These are phyloP conservation scores for Psococerastis gibbosa DNA, from an alignment of 2,888 invertebrate genomes.

Conservation along the genomic window DNA sequence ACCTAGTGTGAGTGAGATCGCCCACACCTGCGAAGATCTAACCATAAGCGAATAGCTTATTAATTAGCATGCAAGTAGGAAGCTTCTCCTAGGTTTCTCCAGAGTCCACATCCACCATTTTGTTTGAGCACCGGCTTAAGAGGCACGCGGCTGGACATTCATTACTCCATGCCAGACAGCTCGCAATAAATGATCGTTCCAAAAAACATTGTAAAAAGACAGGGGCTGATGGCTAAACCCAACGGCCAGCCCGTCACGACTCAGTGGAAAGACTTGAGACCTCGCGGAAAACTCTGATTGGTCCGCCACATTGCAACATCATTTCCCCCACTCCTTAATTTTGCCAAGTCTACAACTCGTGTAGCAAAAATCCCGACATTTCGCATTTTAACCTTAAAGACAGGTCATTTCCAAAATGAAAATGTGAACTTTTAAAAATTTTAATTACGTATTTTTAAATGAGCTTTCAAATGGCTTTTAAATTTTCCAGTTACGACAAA, in stretches of 20 bases:
- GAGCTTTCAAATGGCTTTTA: not conserved
- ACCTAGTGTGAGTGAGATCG: too few species aligned
- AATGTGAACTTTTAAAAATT: not conserved
- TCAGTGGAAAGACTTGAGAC: constrained; percentile 1
- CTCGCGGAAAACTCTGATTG: constrained; percentile 9
- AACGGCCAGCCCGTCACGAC: not conserved
- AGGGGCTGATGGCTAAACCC: not conserved
- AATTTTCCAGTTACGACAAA: not conserved
- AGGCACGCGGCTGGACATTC: too few species aligned
- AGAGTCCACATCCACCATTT: too few species aligned
- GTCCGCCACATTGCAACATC: constrained; percentile 10
- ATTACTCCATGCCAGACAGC: too few species aligned
- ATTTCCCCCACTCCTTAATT: constrained; percentile 4
- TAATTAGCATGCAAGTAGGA: too few species aligned
- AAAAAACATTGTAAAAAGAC: not conserved
- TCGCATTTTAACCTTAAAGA: not conserved
- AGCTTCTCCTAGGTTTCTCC: too few species aligned
- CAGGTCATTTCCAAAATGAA: not conserved
- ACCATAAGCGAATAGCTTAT: too few species aligned
- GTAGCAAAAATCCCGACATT: constrained; percentile 7
- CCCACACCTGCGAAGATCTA: too few species aligned
- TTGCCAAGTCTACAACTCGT: constrained; percentile 6
- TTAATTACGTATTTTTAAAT: not conserved
- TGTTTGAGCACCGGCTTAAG: too few species aligned
- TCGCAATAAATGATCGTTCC: too few species aligned